Conservation (phyloP, 2,113 vertebrate species). For the Ictalurus furcatus region DNA sequence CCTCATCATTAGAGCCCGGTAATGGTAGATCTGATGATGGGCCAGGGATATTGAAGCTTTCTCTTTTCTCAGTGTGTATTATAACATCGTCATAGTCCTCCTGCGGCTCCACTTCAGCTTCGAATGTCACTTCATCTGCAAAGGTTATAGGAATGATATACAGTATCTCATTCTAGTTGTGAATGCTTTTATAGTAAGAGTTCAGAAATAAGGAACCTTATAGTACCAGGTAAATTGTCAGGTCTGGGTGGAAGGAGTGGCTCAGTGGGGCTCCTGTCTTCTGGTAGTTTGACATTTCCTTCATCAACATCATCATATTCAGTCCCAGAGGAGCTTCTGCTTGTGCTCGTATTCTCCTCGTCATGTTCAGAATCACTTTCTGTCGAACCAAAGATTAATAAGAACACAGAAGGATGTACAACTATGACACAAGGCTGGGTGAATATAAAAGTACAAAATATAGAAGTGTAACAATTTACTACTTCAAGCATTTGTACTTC, state of each 20-base stretch:
- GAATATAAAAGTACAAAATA: not conserved
- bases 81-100: slow-evolving; percentile 64
- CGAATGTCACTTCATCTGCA: slow-evolving; percentile 53
- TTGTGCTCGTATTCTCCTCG: not conserved
- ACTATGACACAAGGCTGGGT: not conserved
- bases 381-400: not conserved
- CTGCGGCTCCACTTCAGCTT: slow-evolving; percentile 47
- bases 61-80: not conserved
- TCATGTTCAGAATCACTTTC: not conserved
- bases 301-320: slow-evolving; percentile 65
- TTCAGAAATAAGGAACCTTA: not conserved
- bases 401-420: not conserved
- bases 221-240: slow-evolving; percentile 19
- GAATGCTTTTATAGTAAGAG: not conserved
- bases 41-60: not conserved
- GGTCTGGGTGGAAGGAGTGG: slow-evolving; percentile 46
- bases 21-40: not conserved
- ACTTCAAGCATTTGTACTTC: not conserved
- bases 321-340: slow-evolving; percentile 46
- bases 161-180: not conserved
- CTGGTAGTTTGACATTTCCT: not conserved
- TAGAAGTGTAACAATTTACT: not conserved
- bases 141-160: not conserved
- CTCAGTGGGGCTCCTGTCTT: not conserved
- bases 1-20: slow-evolving; percentile 31